Percentiles rank a stretch among this genome's conserved stretches.
Evolutionary conservation across 2,113 vertebrate species (phyloP).

Genomic region (Urocolius indicus): DNA sequence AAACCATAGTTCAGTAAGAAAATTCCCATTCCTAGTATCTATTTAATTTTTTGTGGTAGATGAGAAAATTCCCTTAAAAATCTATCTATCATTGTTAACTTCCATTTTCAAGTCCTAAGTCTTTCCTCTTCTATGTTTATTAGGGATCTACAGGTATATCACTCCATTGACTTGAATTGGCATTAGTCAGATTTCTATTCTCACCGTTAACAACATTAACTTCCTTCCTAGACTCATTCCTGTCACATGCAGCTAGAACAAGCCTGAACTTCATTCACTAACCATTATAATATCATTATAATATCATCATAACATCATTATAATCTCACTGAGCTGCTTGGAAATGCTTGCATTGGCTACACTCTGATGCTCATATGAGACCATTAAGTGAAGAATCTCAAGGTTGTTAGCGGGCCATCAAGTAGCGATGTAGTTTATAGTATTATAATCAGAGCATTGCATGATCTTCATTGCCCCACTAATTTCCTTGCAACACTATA

Average conservation of each 20-base stretch:
- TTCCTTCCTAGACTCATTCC: not conserved
- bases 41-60: not conserved
- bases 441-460: not conserved
- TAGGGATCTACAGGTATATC: accelerated
- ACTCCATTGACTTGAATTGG: not conserved
- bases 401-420: not conserved
- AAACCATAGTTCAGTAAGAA: not conserved
- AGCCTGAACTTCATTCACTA: not conserved
- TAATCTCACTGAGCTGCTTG: not conserved
- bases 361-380: not conserved
- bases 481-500: not conserved
- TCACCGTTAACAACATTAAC: not conserved
- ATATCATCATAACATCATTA: not conserved
- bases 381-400: not conserved
- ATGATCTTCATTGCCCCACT: not conserved
- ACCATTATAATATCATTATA: not conserved
- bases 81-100: not conserved
- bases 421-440: not conserved
- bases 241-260: not conserved
- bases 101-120: not conserved
- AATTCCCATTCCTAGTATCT: not conserved
- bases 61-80: not conserved
- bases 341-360: not conserved
- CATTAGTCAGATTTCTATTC: not conserved
- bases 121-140: not conserved